A percentile compares a stretch with the other conserved stretches of the same genome.
phyloP scores from a whole-genome alignment of 2,113 vertebrate genomes.

The Neogobius melanostomus region DNA sequence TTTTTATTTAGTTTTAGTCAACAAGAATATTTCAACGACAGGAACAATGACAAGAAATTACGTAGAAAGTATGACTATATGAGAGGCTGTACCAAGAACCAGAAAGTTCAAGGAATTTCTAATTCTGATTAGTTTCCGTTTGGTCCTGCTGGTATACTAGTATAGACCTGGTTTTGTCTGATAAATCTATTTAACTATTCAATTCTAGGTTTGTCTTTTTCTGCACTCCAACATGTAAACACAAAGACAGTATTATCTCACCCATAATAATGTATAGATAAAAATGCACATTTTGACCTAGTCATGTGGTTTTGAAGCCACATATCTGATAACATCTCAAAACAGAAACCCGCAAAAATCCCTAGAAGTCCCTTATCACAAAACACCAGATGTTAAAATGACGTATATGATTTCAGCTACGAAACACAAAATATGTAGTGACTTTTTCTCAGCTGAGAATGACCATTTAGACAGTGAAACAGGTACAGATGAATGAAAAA shows the following conservation, averaged over 20 bases:
- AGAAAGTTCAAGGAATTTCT: too few species aligned
- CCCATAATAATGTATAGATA: neutral
- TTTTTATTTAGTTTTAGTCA: too few species aligned
- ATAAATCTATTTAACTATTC: too few species aligned
- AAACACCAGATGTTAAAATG: conserved; percentile 23
- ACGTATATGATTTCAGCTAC: conserved; percentile 8
- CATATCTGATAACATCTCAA: conserved; percentile 17
- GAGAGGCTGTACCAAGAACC: too few species aligned
- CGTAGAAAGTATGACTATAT: too few species aligned
- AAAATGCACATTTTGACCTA: conserved; percentile 1
- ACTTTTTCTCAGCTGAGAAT: neutral
- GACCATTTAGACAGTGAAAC: neutral
- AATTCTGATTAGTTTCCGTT: too few species aligned
- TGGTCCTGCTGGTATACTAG: too few species aligned
- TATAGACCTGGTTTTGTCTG: too few species aligned
- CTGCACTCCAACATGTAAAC: neutral
- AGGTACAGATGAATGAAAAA: neutral
- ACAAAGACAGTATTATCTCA: neutral
- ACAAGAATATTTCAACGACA: too few species aligned
- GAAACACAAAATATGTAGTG: neutral
- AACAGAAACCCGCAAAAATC: conserved; percentile 45
- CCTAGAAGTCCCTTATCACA: conserved; percentile 48
- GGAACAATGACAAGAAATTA: too few species aligned
- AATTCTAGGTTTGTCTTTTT: too few species aligned
- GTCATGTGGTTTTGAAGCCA: conserved; percentile 15